Evolutionary conservation across 1,140 invertebrate genomes (phyloP).

Genomic region (Cotesia typhae): DNA sequence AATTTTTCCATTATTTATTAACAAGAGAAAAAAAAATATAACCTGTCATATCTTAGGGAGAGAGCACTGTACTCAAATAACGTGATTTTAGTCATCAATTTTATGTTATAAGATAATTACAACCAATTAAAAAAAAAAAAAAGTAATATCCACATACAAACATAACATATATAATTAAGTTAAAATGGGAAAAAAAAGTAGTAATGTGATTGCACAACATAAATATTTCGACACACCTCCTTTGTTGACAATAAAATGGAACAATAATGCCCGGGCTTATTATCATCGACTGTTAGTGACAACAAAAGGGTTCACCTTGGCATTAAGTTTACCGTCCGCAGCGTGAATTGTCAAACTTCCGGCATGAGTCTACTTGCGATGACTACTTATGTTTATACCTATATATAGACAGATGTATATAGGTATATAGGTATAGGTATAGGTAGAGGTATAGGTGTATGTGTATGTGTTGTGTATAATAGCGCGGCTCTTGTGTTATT

Average conservation of each 20-base stretch:
- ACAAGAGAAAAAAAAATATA: too few relatives aligned
- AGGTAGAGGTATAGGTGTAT: not conserved
- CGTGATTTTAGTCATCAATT: too few relatives aligned
- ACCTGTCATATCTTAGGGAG: too few relatives aligned
- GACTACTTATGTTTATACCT: conserved; percentile 9
- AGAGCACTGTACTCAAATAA: too few relatives aligned
- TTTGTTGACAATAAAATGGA: not conserved
- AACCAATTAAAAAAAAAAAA: too few relatives aligned
- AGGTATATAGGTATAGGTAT: too few relatives aligned
- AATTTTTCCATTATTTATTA: too few relatives aligned
- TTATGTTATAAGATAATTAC: too few relatives aligned
- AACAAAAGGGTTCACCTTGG: conserved; percentile 14
- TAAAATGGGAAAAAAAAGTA: not conserved
- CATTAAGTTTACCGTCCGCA: conserved; percentile 5
- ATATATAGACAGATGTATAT: not conserved
- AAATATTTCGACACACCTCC: not conserved
- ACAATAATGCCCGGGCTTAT: not conserved
- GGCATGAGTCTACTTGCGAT: conserved; percentile 1
- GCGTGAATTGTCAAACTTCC: conserved; percentile 28
- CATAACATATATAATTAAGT: not conserved
- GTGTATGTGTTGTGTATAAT: conserved; percentile 7
- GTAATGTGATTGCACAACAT: conserved; percentile 7
- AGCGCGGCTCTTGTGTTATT: conserved; percentile 1
- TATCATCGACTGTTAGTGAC: conserved; percentile 15
- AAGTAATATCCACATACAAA: too few relatives aligned